These are phyloP conservation scores for Ctenopoma kingsleyae DNA, from an alignment of 2,797 vertebrate species.

Conservation along the genomic window DNA sequence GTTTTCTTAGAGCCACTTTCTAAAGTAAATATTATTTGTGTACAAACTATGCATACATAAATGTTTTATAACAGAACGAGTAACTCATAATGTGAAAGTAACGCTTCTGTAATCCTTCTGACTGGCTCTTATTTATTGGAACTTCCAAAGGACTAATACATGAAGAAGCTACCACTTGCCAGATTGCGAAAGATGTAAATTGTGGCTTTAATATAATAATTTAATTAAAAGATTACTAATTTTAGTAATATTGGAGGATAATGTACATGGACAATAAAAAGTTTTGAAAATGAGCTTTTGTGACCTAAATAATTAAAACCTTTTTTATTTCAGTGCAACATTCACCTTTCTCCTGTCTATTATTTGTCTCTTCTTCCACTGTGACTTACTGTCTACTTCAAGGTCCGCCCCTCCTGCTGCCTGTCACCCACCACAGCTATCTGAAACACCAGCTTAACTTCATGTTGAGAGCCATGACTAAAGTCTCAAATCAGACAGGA, in stretches of 20 bases:
- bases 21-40: too few species aligned
- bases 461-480: constrained; percentile 45
- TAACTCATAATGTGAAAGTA: too few species aligned
- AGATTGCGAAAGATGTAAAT: too few species aligned
- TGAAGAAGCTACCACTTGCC: too few species aligned
- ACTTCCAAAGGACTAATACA: too few species aligned
- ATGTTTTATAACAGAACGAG: neutral
- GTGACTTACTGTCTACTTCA: constrained; percentile 33
- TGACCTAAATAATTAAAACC: constrained; percentile 15
- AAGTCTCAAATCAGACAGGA: constrained; percentile 66
- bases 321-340: neutral
- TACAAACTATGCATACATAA: neutral
- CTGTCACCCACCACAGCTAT: constrained; percentile 40
- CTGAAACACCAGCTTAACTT: constrained; percentile 39
- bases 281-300: too few species aligned
- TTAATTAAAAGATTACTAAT: too few species aligned
- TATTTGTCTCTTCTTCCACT: constrained; percentile 26
- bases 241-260: too few species aligned
- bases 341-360: constrained; percentile 13
- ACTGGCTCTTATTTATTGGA: too few species aligned
- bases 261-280: too few species aligned
- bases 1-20: neutral
- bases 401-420: constrained; percentile 29
- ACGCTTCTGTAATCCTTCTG: too few species aligned
- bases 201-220: too few species aligned